These are phyloP conservation scores for Tetramorium parvispinum DNA, from an alignment of 1,140 invertebrate genomes.

Conservation along the genomic window DNA sequence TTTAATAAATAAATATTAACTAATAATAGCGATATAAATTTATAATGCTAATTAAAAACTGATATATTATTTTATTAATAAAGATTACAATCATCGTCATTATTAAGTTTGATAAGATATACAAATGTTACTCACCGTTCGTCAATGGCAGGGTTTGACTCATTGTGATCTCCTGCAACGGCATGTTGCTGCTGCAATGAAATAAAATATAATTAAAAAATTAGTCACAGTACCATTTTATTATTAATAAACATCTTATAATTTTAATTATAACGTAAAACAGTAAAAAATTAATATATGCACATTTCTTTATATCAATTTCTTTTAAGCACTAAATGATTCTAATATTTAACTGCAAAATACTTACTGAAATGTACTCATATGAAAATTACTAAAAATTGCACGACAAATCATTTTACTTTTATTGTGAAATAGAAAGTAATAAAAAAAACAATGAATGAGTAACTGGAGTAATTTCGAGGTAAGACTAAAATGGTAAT, in stretches of 20 bases:
- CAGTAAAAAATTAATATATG: not conserved
- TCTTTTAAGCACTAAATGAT: not conserved
- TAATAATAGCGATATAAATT: not conserved
- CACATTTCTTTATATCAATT: not conserved
- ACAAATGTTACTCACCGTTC: constrained; percentile 74
- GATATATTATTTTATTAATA: not conserved
- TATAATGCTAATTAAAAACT: not conserved
- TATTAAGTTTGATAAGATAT: not conserved
- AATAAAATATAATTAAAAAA: constrained; percentile 42
- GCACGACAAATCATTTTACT: not conserved
- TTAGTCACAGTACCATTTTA: not conserved
- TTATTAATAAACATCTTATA: not conserved
- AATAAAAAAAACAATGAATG: constrained; percentile 29
- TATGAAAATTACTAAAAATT: not conserved
- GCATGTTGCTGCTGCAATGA: constrained; percentile 79
- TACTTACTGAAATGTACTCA: not conserved
- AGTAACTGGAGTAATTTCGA: constrained; percentile 54
- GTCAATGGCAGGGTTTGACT: constrained; percentile 73
- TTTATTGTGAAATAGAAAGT: not conserved
- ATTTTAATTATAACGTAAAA: not conserved
- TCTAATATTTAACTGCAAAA: not conserved
- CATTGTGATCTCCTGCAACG: constrained; percentile 79
- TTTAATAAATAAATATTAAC: not conserved
- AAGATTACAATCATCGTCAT: not conserved
- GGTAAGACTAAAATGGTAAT: constrained; percentile 50